These are phyloP conservation scores for Selenia dentaria DNA, from an alignment of 2,888 invertebrate genomes.

Conservation along the genomic window DNA sequence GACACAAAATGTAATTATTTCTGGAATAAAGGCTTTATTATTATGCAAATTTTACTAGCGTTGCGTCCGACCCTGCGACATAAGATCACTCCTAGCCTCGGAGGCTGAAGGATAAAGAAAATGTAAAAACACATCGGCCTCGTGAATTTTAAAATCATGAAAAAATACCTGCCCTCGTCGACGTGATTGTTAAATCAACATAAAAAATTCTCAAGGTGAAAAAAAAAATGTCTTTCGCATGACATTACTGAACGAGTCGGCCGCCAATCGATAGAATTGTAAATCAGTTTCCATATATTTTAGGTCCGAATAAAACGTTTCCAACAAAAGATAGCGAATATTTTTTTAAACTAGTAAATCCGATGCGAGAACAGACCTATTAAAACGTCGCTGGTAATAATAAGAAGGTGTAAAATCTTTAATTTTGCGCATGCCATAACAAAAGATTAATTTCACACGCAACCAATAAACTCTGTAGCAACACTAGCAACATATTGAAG, in stretches of 20 bases:
- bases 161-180: slow-evolving; percentile 50
- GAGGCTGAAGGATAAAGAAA: too few species aligned
- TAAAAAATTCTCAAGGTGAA: slow-evolving; percentile 69
- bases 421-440: slow-evolving; percentile 65
- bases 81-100: too few species aligned
- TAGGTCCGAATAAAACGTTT: slow-evolving; percentile 30
- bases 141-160: slow-evolving; percentile 39
- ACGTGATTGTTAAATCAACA: slow-evolving; percentile 50
- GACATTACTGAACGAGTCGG: slow-evolving; percentile 54
- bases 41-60: too few species aligned
- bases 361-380: slow-evolving; percentile 45
- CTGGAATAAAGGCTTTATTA: too few species aligned
- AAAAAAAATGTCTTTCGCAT: slow-evolving; percentile 63
- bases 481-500: slow-evolving; percentile 21
- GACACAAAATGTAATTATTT: too few species aligned
- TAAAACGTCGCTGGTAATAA: slow-evolving; percentile 45
- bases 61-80: too few species aligned
- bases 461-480: slow-evolving; percentile 41
- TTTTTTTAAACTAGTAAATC: slow-evolving; percentile 35
- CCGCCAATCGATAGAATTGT: slow-evolving; percentile 69
- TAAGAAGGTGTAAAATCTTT: slow-evolving; percentile 65
- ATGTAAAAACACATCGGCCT: too few species aligned
- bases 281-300: slow-evolving; percentile 61
- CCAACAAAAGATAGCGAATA: slow-evolving; percentile 17
- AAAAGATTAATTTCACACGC: slow-evolving; percentile 55